A percentile compares a stretch with the other conserved stretches of the same genome.
These are phyloP conservation scores for Dusona sp. DNA, from an alignment of 2,888 invertebrate genomes.

Conservation along the genomic window DNA sequence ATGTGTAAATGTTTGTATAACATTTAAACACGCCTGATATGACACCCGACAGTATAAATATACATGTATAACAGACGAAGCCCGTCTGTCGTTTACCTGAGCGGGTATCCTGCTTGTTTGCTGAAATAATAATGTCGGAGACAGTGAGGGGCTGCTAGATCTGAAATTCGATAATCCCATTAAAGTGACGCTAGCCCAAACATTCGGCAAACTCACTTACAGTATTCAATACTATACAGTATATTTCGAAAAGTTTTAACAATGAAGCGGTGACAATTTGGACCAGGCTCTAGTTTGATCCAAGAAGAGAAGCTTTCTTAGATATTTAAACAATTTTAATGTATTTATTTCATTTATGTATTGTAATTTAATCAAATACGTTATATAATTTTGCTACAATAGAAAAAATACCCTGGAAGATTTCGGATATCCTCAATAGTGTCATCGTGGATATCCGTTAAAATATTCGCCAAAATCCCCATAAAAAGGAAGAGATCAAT, in stretches of 20 bases:
- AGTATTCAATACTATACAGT: conserved; percentile 46
- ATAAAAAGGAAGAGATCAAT: neutral
- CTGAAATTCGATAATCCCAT: conserved; percentile 77
- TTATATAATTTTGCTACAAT: neutral
- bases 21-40: conserved; percentile 1
- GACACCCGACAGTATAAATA: conserved; percentile 15
- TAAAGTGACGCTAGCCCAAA: conserved; percentile 68
- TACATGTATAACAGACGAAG: conserved; percentile 3
- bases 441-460: neutral
- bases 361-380: neutral
- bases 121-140: conserved; percentile 74
- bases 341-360: neutral
- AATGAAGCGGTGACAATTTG: neutral
- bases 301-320: neutral
- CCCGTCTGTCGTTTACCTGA: conserved; percentile 68
- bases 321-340: neutral
- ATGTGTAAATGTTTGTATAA: neutral
- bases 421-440: conserved; percentile 25
- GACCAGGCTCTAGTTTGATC: neutral
- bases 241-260: conserved; percentile 6
- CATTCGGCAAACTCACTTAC: conserved; percentile 66
- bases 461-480: neutral
- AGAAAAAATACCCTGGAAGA: neutral
- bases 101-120: conserved; percentile 69
- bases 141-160: conserved; percentile 62